Percentiles rank a stretch among this genome's conserved stretches.
phyloP scores from a whole-genome alignment of 2,113 vertebrate species.

The Redunca redunca region DNA sequence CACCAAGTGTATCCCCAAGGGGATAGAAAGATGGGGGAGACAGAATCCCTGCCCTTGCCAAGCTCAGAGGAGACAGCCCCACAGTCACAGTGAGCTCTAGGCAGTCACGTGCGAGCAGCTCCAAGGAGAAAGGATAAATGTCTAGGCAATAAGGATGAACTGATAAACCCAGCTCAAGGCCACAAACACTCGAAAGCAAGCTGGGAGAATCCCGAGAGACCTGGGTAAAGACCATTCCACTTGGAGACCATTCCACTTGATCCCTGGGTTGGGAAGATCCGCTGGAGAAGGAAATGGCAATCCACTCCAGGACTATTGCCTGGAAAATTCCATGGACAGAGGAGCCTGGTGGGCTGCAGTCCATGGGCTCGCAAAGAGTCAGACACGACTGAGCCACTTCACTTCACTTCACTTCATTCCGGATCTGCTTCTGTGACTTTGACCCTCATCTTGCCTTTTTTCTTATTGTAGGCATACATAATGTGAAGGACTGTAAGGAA shows the following conservation, averaged over 20 bases:
- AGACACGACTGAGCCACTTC: too few relatives aligned
- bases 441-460: neutral
- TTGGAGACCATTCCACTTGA: rapidly evolving
- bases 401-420: neutral
- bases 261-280: too few relatives aligned
- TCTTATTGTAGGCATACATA: neutral
- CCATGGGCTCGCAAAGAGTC: too few relatives aligned
- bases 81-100: neutral
- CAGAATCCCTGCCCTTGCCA: neutral
- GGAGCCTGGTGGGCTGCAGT: too few relatives aligned
- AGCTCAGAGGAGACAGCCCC: neutral
- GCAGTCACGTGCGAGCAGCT: neutral
- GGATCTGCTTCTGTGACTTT: neutral
- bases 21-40: neutral
- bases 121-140: neutral
- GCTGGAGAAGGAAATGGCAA: too few relatives aligned
- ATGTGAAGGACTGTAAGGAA: neutral
- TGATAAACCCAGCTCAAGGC: too few relatives aligned
- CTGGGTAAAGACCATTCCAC: neutral
- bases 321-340: too few relatives aligned
- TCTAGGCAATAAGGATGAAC: neutral
- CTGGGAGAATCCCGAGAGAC: neutral
- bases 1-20: neutral
- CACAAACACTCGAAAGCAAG: neutral
- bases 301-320: too few relatives aligned